Evolutionary conservation across 2,113 vertebrate genomes (phyloP), one percentile per base, ranked within the genome.

Genomic region (Gadus macrocephalus): DNA sequence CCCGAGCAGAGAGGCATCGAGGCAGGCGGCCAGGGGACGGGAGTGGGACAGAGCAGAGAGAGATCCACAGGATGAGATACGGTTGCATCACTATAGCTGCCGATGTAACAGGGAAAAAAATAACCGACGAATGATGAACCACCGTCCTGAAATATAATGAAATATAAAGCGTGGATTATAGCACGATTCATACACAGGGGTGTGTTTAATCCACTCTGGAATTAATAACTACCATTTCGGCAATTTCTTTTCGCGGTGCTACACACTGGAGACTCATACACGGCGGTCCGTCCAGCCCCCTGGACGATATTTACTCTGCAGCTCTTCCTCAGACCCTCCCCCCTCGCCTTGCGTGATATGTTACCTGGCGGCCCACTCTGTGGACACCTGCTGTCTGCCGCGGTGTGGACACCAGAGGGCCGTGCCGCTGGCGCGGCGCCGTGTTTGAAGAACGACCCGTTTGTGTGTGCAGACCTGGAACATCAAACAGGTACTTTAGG

Each of bases 381-480:
- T 72, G 77, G 80, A 27, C 68, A 73, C 87, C 81, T 78, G 73
- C 73, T 88, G 77, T 69, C 71, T 60, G 77, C 55, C 70, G 80
- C 80, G 73, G 72, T 75, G 74, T 80, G 81, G 75, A 71, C 76
- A 78, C 71, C 71, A 76, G 72, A 71, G 72, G 72, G 67, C 67
- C 75, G 74, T 16, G 74, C 70, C 62, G 80, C 74, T 68, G 77
- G 68, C 78, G 66, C 73, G 74, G 81, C 78, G 69, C 60, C 84
- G 84, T 91, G 84, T 91, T 90, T 89, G 81, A 75, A 81, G 79
- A 71, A 75, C 71, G 76, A 88, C 72, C 81, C 81, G 84, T 87
- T 90, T 85, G 87, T 86, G 84, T 76, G 71, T 79, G 78, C 82
- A 86, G 79, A 83, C 77, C 77, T 80, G 77, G 78, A 83, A 85